These are phyloP conservation scores for Centroberyx gerrardi DNA, from an alignment of 2,797 vertebrate species.

Conservation along the genomic window DNA sequence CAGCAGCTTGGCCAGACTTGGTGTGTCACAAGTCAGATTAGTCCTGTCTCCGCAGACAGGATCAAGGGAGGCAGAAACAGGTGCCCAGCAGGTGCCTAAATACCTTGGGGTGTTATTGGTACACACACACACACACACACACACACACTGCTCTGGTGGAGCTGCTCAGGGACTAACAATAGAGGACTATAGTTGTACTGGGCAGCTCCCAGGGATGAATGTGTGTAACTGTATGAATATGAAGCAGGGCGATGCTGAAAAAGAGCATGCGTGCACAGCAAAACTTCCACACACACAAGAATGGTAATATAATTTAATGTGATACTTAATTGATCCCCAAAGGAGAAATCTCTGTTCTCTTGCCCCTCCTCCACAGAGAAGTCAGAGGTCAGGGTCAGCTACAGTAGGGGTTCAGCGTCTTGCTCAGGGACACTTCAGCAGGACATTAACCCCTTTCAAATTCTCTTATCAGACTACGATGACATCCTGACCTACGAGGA, in stretches of 20 bases:
- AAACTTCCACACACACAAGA: neutral
- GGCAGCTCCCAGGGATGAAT: neutral
- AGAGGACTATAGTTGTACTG: neutral
- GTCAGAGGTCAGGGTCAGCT: slow-evolving; percentile 22
- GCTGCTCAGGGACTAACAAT: neutral
- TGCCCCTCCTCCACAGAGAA: neutral
- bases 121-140: neutral
- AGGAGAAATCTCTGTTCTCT: neutral
- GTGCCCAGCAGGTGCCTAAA: slow-evolving; percentile 71
- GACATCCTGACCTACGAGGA: slow-evolving; percentile 97
- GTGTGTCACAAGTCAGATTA: slow-evolving; percentile 78
- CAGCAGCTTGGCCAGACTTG: slow-evolving; percentile 65
- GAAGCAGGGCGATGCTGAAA: neutral
- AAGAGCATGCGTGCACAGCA: neutral
- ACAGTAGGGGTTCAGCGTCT: slow-evolving; percentile 17
- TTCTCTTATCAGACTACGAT: slow-evolving; percentile 87
- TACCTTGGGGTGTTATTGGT: slow-evolving; percentile 56
- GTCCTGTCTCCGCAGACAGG: slow-evolving; percentile 58
- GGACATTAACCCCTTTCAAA: slow-evolving; percentile 16
- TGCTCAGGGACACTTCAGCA: slow-evolving; percentile 20
- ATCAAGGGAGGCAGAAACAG: slow-evolving; percentile 64
- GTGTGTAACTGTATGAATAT: neutral
- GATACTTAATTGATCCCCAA: neutral
- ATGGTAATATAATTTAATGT: too few species aligned
- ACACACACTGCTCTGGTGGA: neutral